Base-by-base conservation (phyloP, 1,140 invertebrate genomes). In the Sminthurinus signatus region DNA sequence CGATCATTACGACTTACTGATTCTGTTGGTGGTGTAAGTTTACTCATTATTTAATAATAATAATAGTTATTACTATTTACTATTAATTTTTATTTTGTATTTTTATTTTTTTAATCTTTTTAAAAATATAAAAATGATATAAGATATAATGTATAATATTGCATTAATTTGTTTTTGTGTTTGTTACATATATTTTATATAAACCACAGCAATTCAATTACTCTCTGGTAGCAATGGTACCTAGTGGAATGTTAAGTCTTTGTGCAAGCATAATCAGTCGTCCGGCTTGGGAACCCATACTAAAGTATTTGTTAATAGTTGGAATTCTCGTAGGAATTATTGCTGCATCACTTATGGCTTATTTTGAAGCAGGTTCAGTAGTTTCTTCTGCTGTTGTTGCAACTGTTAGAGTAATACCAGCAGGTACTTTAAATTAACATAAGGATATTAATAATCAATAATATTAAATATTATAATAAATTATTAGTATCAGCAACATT, bases 211-310 rank as follows among this genome's bases (percentile, higher is more conserved):
- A 60, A n/a, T 82, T 88, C 29, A 85, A 88, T 72, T 94, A 87
- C 74, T 81, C 84, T 12, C 76, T 97, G 55, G 78, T 88, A 10
- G 90, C 91, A 3, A 91, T 87, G 5, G 77, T 96, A 52, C 91
- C 93, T 0, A 78, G 84, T 0, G 82, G 86, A 58, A 84, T 88
- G 72, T 78, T 96, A 27, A 81, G 85, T 17, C 76, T 81, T 27
- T 97, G 93, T 76, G 80, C 84, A 0, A 15, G 32, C n/a, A 81
- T 84, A 5, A 74, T 93, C 27, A 81, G 84, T 0, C 82, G 93
- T 51, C 93, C 93, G 0, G 75, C 76, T 0, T 93, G 91, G 89
- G 91, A 96, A 76, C 76, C 79, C 0, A 77, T 82, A 31, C 74
- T 95, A 15, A 87, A 91, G 70, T 88, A 87, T 74, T 77, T 80